These are phyloP conservation scores for Acanthoscelides obtectus DNA, from an alignment of 2,888 invertebrate genomes.

Conservation along the genomic window DNA sequence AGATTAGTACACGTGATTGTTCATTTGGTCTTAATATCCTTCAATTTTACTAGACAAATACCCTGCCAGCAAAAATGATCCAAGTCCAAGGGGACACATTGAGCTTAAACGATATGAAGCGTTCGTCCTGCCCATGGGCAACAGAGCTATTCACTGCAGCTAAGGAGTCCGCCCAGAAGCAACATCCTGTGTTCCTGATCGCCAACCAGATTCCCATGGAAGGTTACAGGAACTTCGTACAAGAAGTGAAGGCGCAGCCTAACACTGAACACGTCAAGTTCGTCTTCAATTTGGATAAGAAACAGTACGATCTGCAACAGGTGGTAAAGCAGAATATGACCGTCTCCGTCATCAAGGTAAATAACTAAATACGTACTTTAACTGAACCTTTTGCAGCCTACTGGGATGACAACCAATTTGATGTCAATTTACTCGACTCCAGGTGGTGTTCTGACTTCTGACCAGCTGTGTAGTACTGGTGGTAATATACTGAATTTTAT, in stretches of 20 bases:
- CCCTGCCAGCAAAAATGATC: conserved; percentile 26
- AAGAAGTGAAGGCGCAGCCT: conserved; percentile 29
- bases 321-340: conserved; percentile 68
- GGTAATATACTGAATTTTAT: too few relatives aligned
- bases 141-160: conserved; percentile 31
- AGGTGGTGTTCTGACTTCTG: too few relatives aligned
- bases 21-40: too few relatives aligned
- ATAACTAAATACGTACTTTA: too few relatives aligned
- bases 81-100: conserved; percentile 35
- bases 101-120: conserved; percentile 37
- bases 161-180: conserved; percentile 20
- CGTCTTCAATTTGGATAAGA: conserved; percentile 58
- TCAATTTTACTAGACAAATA: conserved; percentile 18
- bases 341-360: conserved; percentile 63
- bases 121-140: conserved; percentile 36
- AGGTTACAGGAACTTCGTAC: conserved; percentile 39
- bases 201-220: conserved; percentile 38
- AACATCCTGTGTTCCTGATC: conserved; percentile 33
- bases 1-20: too few relatives aligned
- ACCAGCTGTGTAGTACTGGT: too few relatives aligned
- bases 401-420: too few relatives aligned
- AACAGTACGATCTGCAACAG: conserved; percentile 61
- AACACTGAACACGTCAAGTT: conserved; percentile 32
- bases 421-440: too few relatives aligned
- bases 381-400: too few relatives aligned